A percentile compares a stretch with the other conserved stretches of the same genome.
Evolutionary conservation across 2,888 invertebrate species (phyloP).

Genomic region (Chrysina gloriosa): DNA sequence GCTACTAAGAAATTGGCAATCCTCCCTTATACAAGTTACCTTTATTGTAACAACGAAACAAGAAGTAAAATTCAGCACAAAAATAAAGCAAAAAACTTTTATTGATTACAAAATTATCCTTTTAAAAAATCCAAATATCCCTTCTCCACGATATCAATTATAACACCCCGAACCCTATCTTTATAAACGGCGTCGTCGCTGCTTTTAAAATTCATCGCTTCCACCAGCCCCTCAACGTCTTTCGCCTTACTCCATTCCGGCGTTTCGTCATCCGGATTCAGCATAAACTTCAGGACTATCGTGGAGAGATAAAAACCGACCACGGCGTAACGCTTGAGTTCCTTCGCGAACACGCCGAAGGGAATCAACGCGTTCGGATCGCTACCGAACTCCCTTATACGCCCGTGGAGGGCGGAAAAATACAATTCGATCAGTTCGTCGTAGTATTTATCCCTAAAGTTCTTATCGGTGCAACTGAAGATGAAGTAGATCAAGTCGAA

Average conservation of each 20-base stretch:
- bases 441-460: neutral
- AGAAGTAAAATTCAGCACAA: too few relatives aligned
- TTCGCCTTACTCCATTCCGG: constrained; percentile 10
- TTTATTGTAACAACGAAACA: too few relatives aligned
- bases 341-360: neutral
- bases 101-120: too few relatives aligned
- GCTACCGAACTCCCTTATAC: neutral
- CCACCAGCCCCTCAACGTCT: neutral
- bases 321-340: neutral
- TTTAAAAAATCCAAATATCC: neutral
- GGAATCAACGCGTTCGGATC: neutral
- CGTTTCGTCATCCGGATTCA: neutral
- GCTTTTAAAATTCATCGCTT: neutral
- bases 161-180: neutral
- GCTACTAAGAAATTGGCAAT: too few relatives aligned
- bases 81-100: too few relatives aligned
- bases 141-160: neutral
- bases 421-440: neutral
- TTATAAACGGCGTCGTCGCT: neutral
- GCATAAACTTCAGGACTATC: neutral
- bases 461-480: neutral
- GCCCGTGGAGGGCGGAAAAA: neutral
- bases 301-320: neutral
- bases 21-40: too few relatives aligned
- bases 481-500: constrained; percentile 13